Percentiles rank a stretch among this genome's conserved stretches.
Conservation (phyloP, 2,113 vertebrate genomes). For the Xiphorhynchus elegans region DNA sequence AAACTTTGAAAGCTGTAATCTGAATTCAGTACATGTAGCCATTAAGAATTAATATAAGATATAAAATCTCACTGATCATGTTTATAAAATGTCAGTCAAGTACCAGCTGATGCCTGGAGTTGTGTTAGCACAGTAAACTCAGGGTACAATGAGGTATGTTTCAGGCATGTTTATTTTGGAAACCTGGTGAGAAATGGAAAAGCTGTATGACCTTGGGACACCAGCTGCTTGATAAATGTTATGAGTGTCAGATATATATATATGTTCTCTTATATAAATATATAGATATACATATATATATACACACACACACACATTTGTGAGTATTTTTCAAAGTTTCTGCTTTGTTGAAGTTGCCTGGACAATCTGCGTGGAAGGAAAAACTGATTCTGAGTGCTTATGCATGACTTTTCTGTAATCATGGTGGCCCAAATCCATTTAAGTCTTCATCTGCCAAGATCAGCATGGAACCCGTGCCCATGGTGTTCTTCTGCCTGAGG, state of each 20-base stretch:
- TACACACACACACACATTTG: rapidly evolving
- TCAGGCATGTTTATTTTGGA: not conserved
- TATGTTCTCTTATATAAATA: not conserved
- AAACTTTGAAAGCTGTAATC: not conserved
- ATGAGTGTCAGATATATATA: not conserved
- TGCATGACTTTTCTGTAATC: not conserved
- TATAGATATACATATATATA: not conserved
- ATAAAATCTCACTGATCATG: not conserved
- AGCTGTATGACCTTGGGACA: not conserved
- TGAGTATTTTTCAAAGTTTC: not conserved
- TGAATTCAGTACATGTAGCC: not conserved
- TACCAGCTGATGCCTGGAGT: not conserved
- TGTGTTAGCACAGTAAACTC: not conserved
- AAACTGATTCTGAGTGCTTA: not conserved
- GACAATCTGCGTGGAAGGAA: not conserved
- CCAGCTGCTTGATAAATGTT: not conserved
- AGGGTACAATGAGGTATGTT: not conserved
- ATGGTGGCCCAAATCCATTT: not conserved
- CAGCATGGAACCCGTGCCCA: not conserved
- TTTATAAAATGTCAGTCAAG: conserved; percentile 11
- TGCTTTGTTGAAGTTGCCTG: not conserved
- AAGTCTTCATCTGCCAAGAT: not conserved
- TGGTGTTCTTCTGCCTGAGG: not conserved
- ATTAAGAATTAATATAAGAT: conserved; percentile 39
- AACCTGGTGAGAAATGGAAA: not conserved